Evolutionary conservation across 2,113 vertebrate species (phyloP).

Genomic region (Cyanoderma ruficeps): DNA sequence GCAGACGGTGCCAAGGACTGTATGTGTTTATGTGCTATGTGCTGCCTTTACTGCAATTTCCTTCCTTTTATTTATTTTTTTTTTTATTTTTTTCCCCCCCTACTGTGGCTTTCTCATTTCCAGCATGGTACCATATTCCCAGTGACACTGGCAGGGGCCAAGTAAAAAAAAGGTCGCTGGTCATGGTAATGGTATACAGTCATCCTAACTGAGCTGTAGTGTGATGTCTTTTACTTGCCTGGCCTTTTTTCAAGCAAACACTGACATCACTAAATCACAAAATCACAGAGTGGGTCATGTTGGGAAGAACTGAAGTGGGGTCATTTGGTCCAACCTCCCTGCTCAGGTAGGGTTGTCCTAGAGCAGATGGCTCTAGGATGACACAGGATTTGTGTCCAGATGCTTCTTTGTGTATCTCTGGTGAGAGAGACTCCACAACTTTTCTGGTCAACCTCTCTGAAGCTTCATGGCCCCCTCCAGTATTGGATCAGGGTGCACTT

Average conservation of each 20-base stretch:
- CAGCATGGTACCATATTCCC: neutral
- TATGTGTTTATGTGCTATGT: neutral
- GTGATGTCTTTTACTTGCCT: neutral
- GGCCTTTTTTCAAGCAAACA: neutral
- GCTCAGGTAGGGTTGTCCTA: neutral
- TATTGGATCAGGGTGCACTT: neutral
- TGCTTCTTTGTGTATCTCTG: neutral
- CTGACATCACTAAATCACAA: neutral
- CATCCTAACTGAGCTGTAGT: neutral
- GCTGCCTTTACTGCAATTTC: neutral
- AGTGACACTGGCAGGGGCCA: neutral
- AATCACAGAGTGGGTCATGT: neutral
- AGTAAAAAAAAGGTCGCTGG: neutral
- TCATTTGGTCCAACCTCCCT: neutral
- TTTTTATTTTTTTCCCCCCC: no score
- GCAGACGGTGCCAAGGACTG: fast-evolving
- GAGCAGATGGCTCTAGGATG: neutral
- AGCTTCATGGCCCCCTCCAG: neutral
- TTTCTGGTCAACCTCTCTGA: neutral
- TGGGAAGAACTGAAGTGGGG: neutral
- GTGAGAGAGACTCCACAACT: neutral
- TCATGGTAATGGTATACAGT: fast-evolving
- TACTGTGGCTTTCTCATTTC: neutral
- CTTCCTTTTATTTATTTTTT: neutral
- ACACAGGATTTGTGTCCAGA: neutral